Conservation (phyloP, 2,113 vertebrate species). For the human region GRCh38 chr2:169512501-169513000, state of each 20-base stretch:
- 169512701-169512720: neutral
- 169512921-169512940: neutral
- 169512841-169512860: neutral
- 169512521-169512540: neutral
- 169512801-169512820: conserved; percentile 10
- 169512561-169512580: neutral
- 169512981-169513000: conserved; percentile 43
- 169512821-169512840: conserved; percentile 36
- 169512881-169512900: neutral
- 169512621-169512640: neutral
- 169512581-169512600: conserved; percentile 42
- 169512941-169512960: conserved; percentile 4
- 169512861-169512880: conserved; percentile 2
- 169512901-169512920: neutral
- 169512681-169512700: conserved; percentile 48
- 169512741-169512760: neutral
- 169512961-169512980: neutral
- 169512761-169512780: conserved; percentile 11
- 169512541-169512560: neutral
- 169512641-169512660: conserved; percentile 11
- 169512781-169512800: conserved; percentile 27
- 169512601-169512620: neutral
- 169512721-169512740: neutral
- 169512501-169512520: neutral
- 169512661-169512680: neutral